Base-by-base conservation (phyloP, 1,140 invertebrate genomes). In the Tribolium castaneum region DNA sequence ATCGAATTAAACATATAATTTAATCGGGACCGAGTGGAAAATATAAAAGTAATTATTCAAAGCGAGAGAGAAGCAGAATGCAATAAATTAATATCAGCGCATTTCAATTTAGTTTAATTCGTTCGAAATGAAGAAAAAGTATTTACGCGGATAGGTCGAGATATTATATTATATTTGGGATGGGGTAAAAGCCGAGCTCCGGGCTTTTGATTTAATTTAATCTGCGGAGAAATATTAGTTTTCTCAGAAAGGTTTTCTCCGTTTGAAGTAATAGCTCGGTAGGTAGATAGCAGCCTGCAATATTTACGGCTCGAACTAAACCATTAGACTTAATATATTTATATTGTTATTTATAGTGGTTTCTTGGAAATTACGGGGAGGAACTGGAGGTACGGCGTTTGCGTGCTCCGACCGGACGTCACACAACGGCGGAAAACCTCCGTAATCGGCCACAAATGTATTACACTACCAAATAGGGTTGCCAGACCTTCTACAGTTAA, bases 161-260 rank as follows among this genome's bases (percentile, higher is more conserved):
- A 76, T 79, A 79, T 79, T 79, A 76, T 79, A 79, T 79, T 79
- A 79, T 79, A 79, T 79, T 76, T 52, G 74, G 71, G 77, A 70
- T 70, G 71, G 77, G 71, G 77, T 75, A 78, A 80, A 71, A 78
- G 73, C 80, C 56, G 70, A 76, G 77, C 75, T 79, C 73, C 78
- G 75, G 75, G 78, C 80, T 80, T 82, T 80, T 83, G 82, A 83
- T 84, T 84, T 81, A 83, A 83, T 84, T 83, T 84, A 83, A 84
- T 84, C 80, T 81, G 72, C 72, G 70, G 79, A 82, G 83, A 84
- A 82, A 82, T 83, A 83, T 83, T 83, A 82, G 81, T 83, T 82
- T 82, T 80, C 80, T 76, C n/a, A 77, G 80, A 80, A 81, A 81
- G 78, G 80, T 80, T 82, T 80, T 80, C 77, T 80, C 77, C 79